Evolutionary conservation across 2,888 invertebrate species (phyloP), one percentile per base, ranked within the genome.

Genomic region (Dasypogon diadema): DNA sequence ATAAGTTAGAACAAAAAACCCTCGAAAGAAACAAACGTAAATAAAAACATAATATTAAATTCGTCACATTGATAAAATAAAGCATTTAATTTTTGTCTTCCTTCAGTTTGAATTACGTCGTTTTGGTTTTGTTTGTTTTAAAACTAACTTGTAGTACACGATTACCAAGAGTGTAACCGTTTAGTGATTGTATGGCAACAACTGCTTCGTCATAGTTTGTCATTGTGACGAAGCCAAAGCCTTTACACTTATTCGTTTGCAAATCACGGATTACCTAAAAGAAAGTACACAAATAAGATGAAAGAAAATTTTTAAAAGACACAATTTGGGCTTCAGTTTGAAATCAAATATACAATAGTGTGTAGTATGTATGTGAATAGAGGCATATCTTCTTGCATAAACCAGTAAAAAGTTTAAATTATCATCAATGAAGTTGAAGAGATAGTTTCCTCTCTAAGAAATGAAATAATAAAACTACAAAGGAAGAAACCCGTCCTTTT

Each of bases 161-260:
- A 87, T 96, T 97, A 83, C 96, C 96, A 84, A 98, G 89, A 81
- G 96, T 95, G 88, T 97, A 97, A 82, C 98, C 98, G 87, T 98
- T 98, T 84, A 98, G 90, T 79, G 96, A 95, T 87, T 97, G 96
- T 84, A 98, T 98, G 80, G 98, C 98, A 82, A 96, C 93, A 77
- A 97, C 92, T 72, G 98, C 96, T 87, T 98, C 98, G 85, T 98
- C 97, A 86, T 98, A 98, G 87, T 97, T 97, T 84, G 97, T 97
- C 98, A 98, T 98, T 79, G 97, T 98, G 80, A 98, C 97, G 87
- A 98, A 98, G 79, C 97, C 98, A 86, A 97, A 98, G 78, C 98
- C 98, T 89, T 97, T 98, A 89, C 98, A 98, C 88, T 98, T 98
- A 88, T 96, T 96, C 81, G 97, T 97, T 83, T 95, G 93, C 83